Evolutionary conservation across 2,888 invertebrate species (phyloP), one percentile per base, ranked within the genome.

Genomic region (Epinotia demarniana): DNA sequence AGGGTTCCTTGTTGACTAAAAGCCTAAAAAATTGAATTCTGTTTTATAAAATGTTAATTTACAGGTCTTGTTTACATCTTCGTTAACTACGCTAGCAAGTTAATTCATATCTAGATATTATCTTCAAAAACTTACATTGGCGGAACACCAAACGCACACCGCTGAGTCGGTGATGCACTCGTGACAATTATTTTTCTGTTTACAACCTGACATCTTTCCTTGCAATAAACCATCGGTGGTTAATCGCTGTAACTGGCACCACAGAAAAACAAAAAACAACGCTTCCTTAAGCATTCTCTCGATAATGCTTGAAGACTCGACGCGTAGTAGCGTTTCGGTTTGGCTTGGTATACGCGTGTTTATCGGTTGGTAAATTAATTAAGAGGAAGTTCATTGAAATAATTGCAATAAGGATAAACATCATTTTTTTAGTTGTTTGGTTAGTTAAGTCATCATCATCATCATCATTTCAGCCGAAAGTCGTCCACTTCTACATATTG

Each of bases 141-240:
- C 23, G 8, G 75, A 64, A 18, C 75, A 75, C 75, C 75, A 75
- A 53, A 27, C 70, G 8, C 75, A 75, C 43, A 27, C 19, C 23
- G 49, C 11, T 8, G 75, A 53, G 16, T 75, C 75, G 2, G 39
- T 75, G 16, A 75, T 75, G 53, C 75, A 75, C 33, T 75, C 75
- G 19, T 71, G 64, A 27, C 75, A 75, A 11, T 60, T 75, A 13
- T 19, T 75, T 55, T 12, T 58, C 13, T 71, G 75, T n/a, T 19
- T 70, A 53, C 75, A 75, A 18, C 11, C 53, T n/a, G 16, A 16
- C 6, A 53, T 53, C 6, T 53, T 9, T 58, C 16, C 58, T 6
- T 69, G 58, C 46, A 69, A 23, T 23, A 23, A n/a, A 18, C 27
- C 60, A 46, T 60, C 69, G n/a, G 46, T 46, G 46, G 60, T 46